Evolutionary conservation across 2,888 invertebrate species (phyloP).

Genomic region (Folsomia manolachei): DNA sequence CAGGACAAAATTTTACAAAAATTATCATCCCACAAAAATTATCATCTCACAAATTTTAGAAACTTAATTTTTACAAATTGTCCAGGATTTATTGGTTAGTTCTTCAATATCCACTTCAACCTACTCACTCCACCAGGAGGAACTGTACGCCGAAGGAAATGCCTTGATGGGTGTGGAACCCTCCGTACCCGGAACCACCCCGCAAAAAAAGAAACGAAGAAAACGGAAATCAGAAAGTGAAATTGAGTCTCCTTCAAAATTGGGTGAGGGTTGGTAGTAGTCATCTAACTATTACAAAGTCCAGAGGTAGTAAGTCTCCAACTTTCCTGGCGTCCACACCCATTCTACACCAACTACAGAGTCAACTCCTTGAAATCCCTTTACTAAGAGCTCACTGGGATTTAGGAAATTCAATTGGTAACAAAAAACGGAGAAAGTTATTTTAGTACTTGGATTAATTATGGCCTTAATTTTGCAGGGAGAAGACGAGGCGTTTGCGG

Average conservation of each 20-base stretch:
- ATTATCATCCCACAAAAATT: too few species aligned
- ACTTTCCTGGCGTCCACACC: not conserved
- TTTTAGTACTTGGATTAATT: not conserved
- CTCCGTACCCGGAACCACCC: too few species aligned
- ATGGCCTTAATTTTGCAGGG: too few species aligned
- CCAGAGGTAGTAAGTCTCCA: not conserved
- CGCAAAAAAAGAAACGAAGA: conserved; percentile 11
- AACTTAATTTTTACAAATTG: too few species aligned
- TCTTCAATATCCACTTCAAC: not conserved
- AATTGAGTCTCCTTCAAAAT: conserved; percentile 8
- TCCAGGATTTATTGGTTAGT: too few species aligned
- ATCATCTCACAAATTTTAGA: too few species aligned
- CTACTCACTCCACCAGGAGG: not conserved
- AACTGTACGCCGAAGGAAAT: too few species aligned
- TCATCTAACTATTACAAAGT: too few species aligned
- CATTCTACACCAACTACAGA: not conserved
- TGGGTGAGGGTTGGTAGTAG: too few species aligned
- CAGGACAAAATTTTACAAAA: too few species aligned
- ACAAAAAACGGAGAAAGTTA: not conserved
- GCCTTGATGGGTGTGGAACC: too few species aligned
- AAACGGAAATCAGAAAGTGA: not conserved
- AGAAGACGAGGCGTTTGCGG: conserved; percentile 32
- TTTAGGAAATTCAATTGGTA: conserved; percentile 35
- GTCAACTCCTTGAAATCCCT: not conserved
- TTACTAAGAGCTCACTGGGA: conserved; percentile 23